Percentiles rank a stretch among this genome's conserved stretches.
phyloP scores from a whole-genome alignment of 2,113 vertebrate genomes.

The Emydura subglobosa region DNA sequence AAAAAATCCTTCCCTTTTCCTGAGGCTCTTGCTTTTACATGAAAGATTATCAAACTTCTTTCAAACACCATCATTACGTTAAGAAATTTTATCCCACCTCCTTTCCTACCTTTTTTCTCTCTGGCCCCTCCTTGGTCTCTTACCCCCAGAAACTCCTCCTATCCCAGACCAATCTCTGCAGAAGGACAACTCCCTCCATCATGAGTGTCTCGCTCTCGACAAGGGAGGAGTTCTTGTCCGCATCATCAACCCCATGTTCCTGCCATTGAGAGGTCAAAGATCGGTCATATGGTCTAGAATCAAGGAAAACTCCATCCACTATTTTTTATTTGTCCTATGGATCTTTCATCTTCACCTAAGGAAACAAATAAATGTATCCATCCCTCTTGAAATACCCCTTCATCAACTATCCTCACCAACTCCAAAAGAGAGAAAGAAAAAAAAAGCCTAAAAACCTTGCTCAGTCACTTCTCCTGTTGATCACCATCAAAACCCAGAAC shows the following conservation, averaged over 20 bases:
- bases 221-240: not conserved
- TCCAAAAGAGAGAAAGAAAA: no score
- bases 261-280: not conserved
- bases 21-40: no score
- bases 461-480: not conserved
- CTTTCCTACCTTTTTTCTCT: accelerated
- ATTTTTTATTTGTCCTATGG: not conserved
- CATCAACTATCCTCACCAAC: no score
- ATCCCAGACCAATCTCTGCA: not conserved
- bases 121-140: not conserved
- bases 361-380: not conserved
- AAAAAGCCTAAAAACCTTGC: not conserved
- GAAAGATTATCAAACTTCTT: no score
- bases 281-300: not conserved
- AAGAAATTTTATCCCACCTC: no score
- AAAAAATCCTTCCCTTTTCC: no score
- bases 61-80: no score
- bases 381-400: not conserved
- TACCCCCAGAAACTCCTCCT: accelerated
- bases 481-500: not conserved
- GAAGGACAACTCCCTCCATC: no score
- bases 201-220: not conserved
- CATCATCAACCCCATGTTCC: not conserved
- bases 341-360: not conserved
- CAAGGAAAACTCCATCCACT: not conserved